phyloP scores from a whole-genome alignment of 2,888 invertebrate genomes.

The Caenorhabditis sp. region DNA sequence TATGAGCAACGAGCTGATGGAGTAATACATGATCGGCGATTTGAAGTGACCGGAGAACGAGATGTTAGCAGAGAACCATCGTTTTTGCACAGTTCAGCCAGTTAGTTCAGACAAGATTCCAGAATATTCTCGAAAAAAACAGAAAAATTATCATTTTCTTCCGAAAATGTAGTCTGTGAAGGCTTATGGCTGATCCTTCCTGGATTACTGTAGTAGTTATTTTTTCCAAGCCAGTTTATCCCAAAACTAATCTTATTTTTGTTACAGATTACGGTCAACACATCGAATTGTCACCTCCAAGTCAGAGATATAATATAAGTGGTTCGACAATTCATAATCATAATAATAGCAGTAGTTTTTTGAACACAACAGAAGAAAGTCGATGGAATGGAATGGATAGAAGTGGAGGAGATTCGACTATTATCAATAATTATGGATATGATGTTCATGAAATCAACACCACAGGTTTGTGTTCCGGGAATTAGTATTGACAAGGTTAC shows the following conservation, averaged over 20 bases:
- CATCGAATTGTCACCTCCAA: constrained; percentile 43
- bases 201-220: too few species aligned
- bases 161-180: too few species aligned
- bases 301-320: constrained; percentile 31
- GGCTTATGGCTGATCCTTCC: too few species aligned
- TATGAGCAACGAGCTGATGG: constrained; percentile 38
- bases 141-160: too few species aligned
- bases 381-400: constrained; percentile 28
- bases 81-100: constrained; percentile 58
- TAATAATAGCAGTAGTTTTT: constrained; percentile 9
- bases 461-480: too few species aligned
- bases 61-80: constrained; percentile 66
- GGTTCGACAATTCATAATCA: constrained; percentile 9
- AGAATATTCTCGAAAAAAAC: too few species aligned
- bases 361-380: constrained; percentile 40
- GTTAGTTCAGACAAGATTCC: constrained; percentile 15
- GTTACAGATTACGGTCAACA: constrained; percentile 58
- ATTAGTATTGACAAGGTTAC: too few species aligned
- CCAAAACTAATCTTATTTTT: too few species aligned
- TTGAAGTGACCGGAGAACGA: constrained; percentile 59
- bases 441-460: constrained; percentile 69
- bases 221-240: too few species aligned
- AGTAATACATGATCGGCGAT: constrained; percentile 40
- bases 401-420: constrained; percentile 33
- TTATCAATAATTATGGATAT: constrained; percentile 65